Percentiles rank a stretch among this genome's conserved stretches.
phyloP scores from a whole-genome alignment of 2,113 vertebrate genomes.

The Hemichromis elongatus region DNA sequence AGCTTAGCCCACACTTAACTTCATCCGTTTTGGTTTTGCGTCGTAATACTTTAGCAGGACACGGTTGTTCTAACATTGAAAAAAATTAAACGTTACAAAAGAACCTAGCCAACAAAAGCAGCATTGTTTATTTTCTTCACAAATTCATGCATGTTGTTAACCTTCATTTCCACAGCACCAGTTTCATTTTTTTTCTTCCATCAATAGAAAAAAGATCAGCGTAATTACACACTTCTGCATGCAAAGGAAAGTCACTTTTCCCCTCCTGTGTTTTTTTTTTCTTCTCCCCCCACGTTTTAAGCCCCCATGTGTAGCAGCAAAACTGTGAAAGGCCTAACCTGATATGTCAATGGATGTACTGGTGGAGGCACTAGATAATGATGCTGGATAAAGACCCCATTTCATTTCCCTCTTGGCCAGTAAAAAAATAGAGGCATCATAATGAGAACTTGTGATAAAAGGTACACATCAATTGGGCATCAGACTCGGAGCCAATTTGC shows the following conservation, averaged over 20 bases:
- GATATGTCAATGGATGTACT: conserved; percentile 72
- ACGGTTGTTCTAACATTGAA: conserved; percentile 53
- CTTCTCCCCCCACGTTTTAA: background rate
- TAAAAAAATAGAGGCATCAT: conserved; percentile 20
- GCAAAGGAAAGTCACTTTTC: conserved; percentile 66
- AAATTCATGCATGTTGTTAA: conserved; percentile 75
- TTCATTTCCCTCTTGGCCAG: conserved; percentile 34
- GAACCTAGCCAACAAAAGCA: conserved; percentile 66
- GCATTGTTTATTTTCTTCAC: conserved; percentile 65
- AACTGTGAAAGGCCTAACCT: conserved; percentile 72
- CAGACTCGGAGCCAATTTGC: background rate
- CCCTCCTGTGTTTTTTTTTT: background rate
- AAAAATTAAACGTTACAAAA: conserved; percentile 42
- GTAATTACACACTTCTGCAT: conserved; percentile 74
- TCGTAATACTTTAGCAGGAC: conserved; percentile 60
- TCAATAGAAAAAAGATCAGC: conserved; percentile 57
- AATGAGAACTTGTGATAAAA: background rate
- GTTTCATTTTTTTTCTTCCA: conserved; percentile 49
- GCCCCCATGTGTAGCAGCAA: conserved; percentile 70
- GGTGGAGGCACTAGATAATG: conserved; percentile 72
- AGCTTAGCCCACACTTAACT: conserved; percentile 50
- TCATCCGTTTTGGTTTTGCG: conserved; percentile 64
- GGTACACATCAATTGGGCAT: background rate
- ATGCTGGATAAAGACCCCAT: conserved; percentile 38
- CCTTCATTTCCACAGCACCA: conserved; percentile 68